These are phyloP conservation scores for Rhynchotus rufescens DNA, from an alignment of 2,797 vertebrate species.

Conservation along the genomic window DNA sequence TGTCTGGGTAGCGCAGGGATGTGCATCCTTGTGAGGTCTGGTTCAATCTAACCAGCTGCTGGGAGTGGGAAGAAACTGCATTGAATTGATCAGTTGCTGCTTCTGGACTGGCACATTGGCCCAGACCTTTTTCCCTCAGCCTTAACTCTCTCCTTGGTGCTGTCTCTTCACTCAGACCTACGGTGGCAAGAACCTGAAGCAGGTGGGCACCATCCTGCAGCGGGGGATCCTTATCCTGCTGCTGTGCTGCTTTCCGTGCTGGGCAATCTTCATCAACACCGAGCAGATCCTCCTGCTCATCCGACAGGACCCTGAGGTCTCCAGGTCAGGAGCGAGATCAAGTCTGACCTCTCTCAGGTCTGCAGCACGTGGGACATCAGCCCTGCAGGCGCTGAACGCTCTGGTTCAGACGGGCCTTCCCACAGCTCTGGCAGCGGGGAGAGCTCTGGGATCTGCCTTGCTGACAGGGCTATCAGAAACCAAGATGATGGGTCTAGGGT, in stretches of 20 bases:
- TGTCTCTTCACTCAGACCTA: constrained; percentile 81
- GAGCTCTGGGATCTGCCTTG: neutral
- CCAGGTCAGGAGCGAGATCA: constrained; percentile 81
- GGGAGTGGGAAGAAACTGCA: neutral
- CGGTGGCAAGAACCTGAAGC: constrained; percentile 88
- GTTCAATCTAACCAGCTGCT: neutral
- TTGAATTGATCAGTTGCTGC: neutral
- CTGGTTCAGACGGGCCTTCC: neutral
- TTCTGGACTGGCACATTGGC: neutral
- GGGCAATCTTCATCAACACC: constrained; percentile 90
- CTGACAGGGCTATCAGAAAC: neutral
- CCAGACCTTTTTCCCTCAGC: neutral
- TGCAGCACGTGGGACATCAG: neutral
- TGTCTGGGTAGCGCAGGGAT: neutral
- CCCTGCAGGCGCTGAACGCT: neutral
- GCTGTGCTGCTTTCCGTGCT: constrained; percentile 90
- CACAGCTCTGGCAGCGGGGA: neutral
- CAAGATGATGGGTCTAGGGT: neutral
- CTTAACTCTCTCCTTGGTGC: neutral
- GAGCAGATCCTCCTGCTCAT: constrained; percentile 84
- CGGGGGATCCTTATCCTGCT: constrained; percentile 85
- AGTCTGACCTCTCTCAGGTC: neutral
- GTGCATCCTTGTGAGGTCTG: neutral
- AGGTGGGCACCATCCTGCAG: constrained; percentile 90
- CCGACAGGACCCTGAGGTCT: constrained; percentile 85